Conservation (phyloP, 2,888 invertebrate species). For the Trichacis sp. region DNA sequence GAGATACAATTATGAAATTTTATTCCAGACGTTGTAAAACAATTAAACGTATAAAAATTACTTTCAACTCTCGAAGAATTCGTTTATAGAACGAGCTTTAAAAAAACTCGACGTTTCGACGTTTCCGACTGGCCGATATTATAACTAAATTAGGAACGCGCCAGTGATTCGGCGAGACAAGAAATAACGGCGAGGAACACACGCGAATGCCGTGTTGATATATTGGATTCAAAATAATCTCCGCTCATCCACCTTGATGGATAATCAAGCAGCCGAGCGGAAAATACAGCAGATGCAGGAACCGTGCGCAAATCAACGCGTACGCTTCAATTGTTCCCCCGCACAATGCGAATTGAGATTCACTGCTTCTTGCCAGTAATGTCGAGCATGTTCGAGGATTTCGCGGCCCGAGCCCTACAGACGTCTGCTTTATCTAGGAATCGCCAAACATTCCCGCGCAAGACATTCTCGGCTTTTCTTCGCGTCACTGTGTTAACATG, state of each 20-base stretch:
- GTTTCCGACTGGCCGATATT: not conserved
- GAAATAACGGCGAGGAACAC: constrained; percentile 23
- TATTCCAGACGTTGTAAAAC: too few species aligned
- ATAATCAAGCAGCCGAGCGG: constrained; percentile 38
- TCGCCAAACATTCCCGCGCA: constrained; percentile 32
- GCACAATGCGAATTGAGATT: constrained; percentile 42
- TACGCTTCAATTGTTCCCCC: constrained; percentile 37
- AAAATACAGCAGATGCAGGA: constrained; percentile 37
- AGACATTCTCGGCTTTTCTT: constrained; percentile 34
- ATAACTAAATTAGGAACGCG: constrained; percentile 19
- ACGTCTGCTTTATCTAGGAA: constrained; percentile 28
- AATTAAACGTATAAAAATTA: too few species aligned
- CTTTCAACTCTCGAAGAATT: too few species aligned
- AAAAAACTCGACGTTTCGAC: not conserved
- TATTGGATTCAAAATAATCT: constrained; percentile 33
- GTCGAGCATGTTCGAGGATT: constrained; percentile 29
- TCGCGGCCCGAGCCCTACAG: constrained; percentile 28
- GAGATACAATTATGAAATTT: too few species aligned
- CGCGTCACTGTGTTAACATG: constrained; percentile 18
- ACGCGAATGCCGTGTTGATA: constrained; percentile 19
- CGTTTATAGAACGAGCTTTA: too few species aligned
- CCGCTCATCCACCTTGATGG: constrained; percentile 38
- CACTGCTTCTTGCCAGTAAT: constrained; percentile 32
- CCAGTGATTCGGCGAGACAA: not conserved
- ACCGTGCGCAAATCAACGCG: constrained; percentile 38